Evolutionary conservation across 2,888 invertebrate species (phyloP).

Genomic region (Antheraea yamamai): DNA sequence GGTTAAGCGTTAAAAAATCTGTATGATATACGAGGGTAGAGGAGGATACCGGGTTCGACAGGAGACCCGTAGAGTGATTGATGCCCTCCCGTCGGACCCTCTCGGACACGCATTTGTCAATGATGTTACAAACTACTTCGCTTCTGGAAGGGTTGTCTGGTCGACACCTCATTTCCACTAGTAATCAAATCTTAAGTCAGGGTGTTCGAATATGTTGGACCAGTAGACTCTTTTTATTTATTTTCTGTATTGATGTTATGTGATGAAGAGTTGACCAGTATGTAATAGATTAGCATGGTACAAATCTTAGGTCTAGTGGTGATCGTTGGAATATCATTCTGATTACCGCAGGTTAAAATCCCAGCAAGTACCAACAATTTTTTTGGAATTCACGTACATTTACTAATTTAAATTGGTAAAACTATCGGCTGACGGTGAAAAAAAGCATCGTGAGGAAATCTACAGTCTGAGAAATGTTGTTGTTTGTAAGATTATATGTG

Average conservation of each 20-base stretch:
- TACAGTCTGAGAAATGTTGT: too few species aligned
- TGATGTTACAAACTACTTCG: conserved; percentile 16
- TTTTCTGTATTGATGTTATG: background rate
- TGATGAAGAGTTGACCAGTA: too few species aligned
- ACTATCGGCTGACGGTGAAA: too few species aligned
- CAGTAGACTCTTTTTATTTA: background rate
- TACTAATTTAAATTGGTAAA: too few species aligned
- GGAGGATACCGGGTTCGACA: background rate
- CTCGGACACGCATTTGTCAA: conserved; percentile 22
- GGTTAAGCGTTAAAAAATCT: conserved; percentile 3
- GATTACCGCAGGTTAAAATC: too few species aligned
- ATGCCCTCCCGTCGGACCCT: conserved; percentile 16
- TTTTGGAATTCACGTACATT: too few species aligned
- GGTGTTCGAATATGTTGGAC: background rate
- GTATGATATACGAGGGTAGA: conserved; percentile 12
- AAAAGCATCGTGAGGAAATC: too few species aligned
- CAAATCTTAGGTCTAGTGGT: too few species aligned
- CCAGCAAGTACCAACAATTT: too few species aligned
- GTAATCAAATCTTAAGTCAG: background rate
- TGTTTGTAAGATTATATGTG: too few species aligned
- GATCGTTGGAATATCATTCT: too few species aligned
- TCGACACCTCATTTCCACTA: background rate
- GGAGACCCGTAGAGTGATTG: conserved; percentile 19
- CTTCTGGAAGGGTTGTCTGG: background rate
- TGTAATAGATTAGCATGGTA: too few species aligned